Conservation (phyloP, 1,140 invertebrate species). For the Trichonephila clavata region DNA sequence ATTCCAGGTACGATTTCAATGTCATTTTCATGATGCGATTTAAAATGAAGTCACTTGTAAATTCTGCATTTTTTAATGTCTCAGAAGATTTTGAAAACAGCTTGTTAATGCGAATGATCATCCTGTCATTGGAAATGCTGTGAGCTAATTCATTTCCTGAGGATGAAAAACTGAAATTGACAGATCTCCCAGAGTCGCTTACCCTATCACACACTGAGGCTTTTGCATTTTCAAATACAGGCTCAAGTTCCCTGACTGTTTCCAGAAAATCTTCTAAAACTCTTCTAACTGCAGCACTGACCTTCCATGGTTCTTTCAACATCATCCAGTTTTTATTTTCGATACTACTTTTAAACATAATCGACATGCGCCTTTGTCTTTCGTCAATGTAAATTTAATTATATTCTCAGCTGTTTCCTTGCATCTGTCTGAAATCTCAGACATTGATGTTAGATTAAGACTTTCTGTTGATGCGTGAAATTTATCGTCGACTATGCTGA, state of each 20-base stretch:
- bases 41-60: conserved; percentile 18
- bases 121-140: not conserved
- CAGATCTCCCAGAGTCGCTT: not conserved
- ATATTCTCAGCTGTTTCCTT: not conserved
- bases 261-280: conserved; percentile 18
- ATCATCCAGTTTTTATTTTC: conserved; percentile 43
- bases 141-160: not conserved
- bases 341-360: conserved; percentile 8
- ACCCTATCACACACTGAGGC: not conserved
- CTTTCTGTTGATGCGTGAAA: not conserved
- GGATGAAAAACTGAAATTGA: not conserved
- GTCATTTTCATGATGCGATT: not conserved
- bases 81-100: not conserved
- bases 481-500: not conserved
- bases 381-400: not conserved
- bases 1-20: conserved; percentile 49
- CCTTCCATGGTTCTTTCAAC: conserved; percentile 34
- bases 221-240: not conserved
- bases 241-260: not conserved
- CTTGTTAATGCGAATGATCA: not conserved
- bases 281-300: conserved; percentile 32
- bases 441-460: not conserved
- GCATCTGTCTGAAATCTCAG: not conserved
- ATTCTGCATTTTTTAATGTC: not conserved
- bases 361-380: not conserved